phyloP scores from a whole-genome alignment of 2,113 vertebrate species.

The Gymnocephalus cernua region DNA sequence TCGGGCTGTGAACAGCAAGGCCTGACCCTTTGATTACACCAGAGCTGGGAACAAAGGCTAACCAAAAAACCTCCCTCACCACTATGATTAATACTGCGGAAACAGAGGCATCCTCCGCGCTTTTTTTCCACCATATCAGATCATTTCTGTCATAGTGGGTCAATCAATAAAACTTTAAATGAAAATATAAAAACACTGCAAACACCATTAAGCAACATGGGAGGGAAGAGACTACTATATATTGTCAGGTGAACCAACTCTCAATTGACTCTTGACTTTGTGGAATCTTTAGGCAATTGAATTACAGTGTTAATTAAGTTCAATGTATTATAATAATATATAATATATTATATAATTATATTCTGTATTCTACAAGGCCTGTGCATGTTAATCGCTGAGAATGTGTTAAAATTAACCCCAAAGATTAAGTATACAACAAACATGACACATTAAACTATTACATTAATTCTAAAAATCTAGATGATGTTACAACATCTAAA shows the following conservation, averaged over 20 bases:
- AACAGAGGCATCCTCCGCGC: slow-evolving; percentile 15
- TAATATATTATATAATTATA: not conserved
- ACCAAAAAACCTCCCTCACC: slow-evolving; percentile 46
- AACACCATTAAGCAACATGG: slow-evolving; percentile 14
- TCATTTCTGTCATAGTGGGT: slow-evolving; percentile 52
- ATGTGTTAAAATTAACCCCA: not conserved
- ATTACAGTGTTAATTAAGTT: not conserved
- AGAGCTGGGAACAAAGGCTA: slow-evolving; percentile 54
- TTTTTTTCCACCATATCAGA: slow-evolving; percentile 59
- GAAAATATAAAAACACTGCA: slow-evolving; percentile 47
- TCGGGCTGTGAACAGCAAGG: slow-evolving; percentile 43
- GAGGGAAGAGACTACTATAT: slow-evolving; percentile 14
- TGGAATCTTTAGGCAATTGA: slow-evolving; percentile 3
- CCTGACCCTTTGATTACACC: slow-evolving; percentile 64
- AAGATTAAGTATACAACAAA: not conserved
- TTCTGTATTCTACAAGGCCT: not conserved
- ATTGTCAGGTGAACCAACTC: slow-evolving; percentile 27
- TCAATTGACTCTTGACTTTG: slow-evolving; percentile 28
- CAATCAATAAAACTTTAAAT: slow-evolving; percentile 58
- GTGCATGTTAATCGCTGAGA: not conserved
- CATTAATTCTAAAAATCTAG: not conserved
- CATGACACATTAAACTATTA: not conserved
- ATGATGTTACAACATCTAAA: not conserved
- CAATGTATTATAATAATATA: too few species aligned
- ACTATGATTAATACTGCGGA: slow-evolving; percentile 55